Evolutionary conservation across 2,797 vertebrate genomes (phyloP).

Genomic region (Allobates femoralis): DNA sequence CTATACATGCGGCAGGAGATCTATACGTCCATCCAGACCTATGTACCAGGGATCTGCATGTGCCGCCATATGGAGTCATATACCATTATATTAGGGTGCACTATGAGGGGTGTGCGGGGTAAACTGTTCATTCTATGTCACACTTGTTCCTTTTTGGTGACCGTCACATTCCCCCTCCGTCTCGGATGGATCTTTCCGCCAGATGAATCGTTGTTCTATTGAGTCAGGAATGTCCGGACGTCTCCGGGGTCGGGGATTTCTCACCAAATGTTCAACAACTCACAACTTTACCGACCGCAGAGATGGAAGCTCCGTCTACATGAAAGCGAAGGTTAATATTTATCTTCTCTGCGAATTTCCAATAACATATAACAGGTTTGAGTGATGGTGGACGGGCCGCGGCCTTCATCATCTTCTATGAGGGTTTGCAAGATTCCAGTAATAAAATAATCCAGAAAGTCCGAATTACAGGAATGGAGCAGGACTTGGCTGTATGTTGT

Average conservation of each 20-base stretch:
- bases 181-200: neutral
- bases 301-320: slow-evolving; percentile 41
- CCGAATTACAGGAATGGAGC: too few species aligned
- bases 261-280: slow-evolving; percentile 15
- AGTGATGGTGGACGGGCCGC: neutral
- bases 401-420: neutral
- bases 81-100: too few species aligned
- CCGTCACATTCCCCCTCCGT: neutral
- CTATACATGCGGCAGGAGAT: too few species aligned
- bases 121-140: neutral
- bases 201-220: neutral
- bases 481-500: too few species aligned
- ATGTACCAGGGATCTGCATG: too few species aligned
- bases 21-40: too few species aligned
- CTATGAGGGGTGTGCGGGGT: too few species aligned
- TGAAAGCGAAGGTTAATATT: slow-evolving; percentile 45
- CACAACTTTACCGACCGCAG: slow-evolving; percentile 33
- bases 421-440: neutral
- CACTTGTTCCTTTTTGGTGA: neutral
- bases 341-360: slow-evolving; percentile 30
- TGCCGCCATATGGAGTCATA: too few species aligned
- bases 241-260: neutral
- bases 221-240: slow-evolving; percentile 2
- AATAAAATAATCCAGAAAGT: neutral
- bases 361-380: neutral